A percentile compares a stretch with the other conserved stretches of the same genome.
Evolutionary conservation across 2,797 vertebrate genomes (phyloP).

Genomic region (Microhierax caerulescens): DNA sequence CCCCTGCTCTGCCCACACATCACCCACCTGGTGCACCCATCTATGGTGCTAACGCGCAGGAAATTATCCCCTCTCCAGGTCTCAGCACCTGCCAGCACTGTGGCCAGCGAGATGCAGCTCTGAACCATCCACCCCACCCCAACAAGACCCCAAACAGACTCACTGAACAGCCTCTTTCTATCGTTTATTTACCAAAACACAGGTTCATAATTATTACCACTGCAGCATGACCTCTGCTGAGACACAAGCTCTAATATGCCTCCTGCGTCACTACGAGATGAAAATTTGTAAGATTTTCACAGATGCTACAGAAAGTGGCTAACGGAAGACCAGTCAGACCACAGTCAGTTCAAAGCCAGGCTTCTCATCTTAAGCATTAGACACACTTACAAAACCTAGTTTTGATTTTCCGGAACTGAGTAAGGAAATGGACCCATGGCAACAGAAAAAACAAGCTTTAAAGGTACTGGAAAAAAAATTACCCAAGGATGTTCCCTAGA

Average conservation of each 20-base stretch:
- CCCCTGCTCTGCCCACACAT: background rate
- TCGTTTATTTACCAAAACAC: background rate
- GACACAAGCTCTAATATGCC: background rate
- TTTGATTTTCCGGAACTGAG: background rate
- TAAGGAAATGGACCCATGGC: background rate
- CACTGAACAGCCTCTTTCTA: background rate
- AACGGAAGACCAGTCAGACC: background rate
- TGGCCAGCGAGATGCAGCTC: background rate
- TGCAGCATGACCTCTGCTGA: background rate
- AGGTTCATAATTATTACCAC: background rate
- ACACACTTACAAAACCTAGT: background rate
- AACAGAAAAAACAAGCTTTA: background rate
- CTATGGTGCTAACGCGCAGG: background rate
- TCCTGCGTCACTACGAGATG: background rate
- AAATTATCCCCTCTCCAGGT: background rate
- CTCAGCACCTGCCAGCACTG: background rate
- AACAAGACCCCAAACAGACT: background rate
- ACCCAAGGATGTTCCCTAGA: background rate
- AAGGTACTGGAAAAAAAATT: background rate
- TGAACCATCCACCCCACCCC: background rate
- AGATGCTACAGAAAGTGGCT: background rate
- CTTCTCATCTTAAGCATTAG: background rate
- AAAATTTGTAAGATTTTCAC: background rate
- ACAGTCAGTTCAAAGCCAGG: background rate
- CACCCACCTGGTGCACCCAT: background rate